Base-by-base conservation (phyloP, 2,797 vertebrate genomes). In the Spinibarbus caldwelli region DNA sequence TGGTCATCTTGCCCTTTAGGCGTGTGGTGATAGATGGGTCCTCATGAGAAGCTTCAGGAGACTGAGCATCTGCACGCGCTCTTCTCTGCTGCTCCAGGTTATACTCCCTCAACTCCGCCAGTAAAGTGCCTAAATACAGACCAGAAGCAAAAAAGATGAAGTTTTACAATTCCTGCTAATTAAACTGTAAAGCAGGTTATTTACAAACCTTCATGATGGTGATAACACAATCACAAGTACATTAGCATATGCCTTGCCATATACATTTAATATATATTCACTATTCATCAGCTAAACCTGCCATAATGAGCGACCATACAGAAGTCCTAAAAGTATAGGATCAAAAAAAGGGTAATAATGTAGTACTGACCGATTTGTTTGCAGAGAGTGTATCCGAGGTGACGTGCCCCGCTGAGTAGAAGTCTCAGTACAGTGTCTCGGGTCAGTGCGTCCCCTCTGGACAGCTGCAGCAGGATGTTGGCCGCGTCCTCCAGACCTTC, bases 401-500 rank as follows among this genome's bases (percentile, higher is more conserved):
- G 97, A 77, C 97, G 95, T 2, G 97, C 97, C 6, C 98, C 98
- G 49, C 96, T 97, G 43, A 99, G 96, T 83, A 99, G 95, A 89
- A 99, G 93, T 87, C 96, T 96, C 78, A 99, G 96, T 57, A 99
- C 98, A 1, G 97, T 98, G 94, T 99, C 98, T 82, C 98, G 93
- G 19, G 98, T 99, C 5, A 90, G 88, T 19, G 96, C 86, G 26
- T 99, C 98, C 0, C 97, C 98, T 85, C 97, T 94, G 0, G 97
- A 98, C 2, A 99, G 95, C 93, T 99, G 98, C 17, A 99, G 93
- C 78, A 99, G 93, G 72, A 99, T 97, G 87, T 99, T 99, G 70
- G 98, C 97, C 19, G 98, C 98, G 85, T 99, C 97, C 86, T 99
- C 98, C 85, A 99, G 94, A 75, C 98, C 97, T 91, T 99, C 98